Conservation (phyloP, 2,888 invertebrate species). For the Rhopalosiphum nymphaeae region DNA sequence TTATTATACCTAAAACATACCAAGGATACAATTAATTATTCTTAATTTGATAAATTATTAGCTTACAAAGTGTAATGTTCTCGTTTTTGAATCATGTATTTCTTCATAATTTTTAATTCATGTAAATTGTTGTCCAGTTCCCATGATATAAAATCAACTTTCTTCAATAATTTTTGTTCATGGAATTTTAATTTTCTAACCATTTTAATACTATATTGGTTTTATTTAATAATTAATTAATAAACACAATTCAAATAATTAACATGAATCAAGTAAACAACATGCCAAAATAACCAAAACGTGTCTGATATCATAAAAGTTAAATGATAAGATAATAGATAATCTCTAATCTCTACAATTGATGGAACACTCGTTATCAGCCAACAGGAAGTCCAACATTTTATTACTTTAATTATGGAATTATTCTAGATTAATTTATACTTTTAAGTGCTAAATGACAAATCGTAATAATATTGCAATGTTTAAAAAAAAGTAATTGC, state of each 20-base stretch:
- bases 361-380: background rate
- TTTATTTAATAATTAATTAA: background rate
- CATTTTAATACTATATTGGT: slow-evolving; percentile 74
- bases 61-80: slow-evolving; percentile 95
- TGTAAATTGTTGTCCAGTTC: slow-evolving; percentile 93
- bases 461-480: background rate
- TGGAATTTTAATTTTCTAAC: slow-evolving; percentile 97
- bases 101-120: slow-evolving; percentile 90
- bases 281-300: background rate
- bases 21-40: background rate
- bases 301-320: slow-evolving; percentile 20
- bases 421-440: background rate
- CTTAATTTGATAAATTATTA: background rate
- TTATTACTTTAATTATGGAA: background rate
- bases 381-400: slow-evolving; percentile 46
- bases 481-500: background rate
- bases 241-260: too few relatives aligned
- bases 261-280: too few relatives aligned
- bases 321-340: slow-evolving; percentile 7
- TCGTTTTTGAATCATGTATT: slow-evolving; percentile 90
- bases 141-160: slow-evolving; percentile 99
- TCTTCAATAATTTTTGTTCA: slow-evolving; percentile 96
- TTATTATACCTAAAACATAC: slow-evolving; percentile 85
- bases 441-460: background rate
- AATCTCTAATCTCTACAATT: background rate